A percentile compares a stretch with the other conserved stretches of the same genome.
Conservation (phyloP, 2,797 vertebrate species). For the Falco peregrinus region DNA sequence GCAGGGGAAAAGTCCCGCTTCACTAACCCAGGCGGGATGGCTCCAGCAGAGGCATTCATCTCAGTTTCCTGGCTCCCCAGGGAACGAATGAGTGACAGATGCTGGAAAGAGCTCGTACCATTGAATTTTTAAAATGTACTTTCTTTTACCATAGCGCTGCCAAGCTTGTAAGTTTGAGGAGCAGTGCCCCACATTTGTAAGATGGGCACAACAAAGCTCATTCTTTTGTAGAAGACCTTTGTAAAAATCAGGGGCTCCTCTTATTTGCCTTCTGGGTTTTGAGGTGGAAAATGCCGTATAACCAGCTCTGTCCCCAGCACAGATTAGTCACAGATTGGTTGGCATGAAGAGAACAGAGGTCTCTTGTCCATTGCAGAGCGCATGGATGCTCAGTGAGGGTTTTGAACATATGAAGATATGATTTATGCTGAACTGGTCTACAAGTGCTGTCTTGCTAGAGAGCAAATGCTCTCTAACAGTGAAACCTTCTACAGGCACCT, state of each 20-base stretch:
- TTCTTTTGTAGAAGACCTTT: background rate
- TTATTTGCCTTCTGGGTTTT: background rate
- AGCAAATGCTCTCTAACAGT: background rate
- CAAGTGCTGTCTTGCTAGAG: background rate
- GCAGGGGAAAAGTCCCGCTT: background rate
- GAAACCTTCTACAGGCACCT: background rate
- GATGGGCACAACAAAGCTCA: background rate
- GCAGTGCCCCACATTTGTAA: background rate
- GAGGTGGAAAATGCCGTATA: background rate
- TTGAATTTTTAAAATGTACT: background rate
- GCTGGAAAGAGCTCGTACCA: background rate
- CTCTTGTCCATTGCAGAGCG: background rate
- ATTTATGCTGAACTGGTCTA: background rate
- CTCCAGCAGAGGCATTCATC: background rate
- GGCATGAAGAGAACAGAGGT: background rate
- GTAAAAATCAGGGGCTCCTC: background rate
- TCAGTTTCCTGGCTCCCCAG: background rate
- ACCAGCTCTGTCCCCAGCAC: background rate
- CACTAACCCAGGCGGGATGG: background rate
- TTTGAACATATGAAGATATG: background rate
- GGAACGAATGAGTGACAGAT: background rate
- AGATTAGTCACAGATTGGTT: background rate
- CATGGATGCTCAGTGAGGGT: background rate
- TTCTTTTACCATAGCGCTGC: background rate
- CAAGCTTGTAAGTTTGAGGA: background rate